Evolutionary conservation across 2,113 vertebrate genomes (phyloP), one percentile per base, ranked within the genome.

Genomic region (Pachycephala philippinensis): DNA sequence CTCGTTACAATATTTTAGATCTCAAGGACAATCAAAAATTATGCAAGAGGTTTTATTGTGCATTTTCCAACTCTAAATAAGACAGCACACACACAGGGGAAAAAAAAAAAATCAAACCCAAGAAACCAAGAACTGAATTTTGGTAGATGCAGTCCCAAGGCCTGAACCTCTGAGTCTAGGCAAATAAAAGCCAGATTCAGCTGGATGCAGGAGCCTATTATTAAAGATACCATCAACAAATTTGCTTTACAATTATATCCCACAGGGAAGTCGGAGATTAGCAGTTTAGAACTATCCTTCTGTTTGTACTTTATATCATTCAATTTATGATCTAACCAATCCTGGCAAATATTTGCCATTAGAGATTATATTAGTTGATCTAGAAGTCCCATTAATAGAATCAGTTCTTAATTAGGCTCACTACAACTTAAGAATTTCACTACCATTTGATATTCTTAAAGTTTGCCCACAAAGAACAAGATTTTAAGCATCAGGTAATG

Each of bases 11-110:
- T 8, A 9, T 39, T 68, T 54, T 17, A 39, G 35, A 71, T 54
- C 22, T 66, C 60, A 91, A 91, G 81, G 69, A 83, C 42, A 64
- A 59, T 15, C 1, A 1, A 89, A 75, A 75, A 2, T 78, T 52
- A 79, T 1, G 4, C 15, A 81, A 47, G 37, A 63, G 79, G 44
- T 22, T 69, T 78, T 49, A 63, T 2, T n/a, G 21, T 42, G 10
- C 24, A 10, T 89, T 93, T 89, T 54, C 42, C 39, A 89, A 39
- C 15, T 39, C 3, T 39, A 82, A 59, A 26, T 50, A 54, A 83
- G 31, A 45, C 13, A 53, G 18, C 3, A 45, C 2, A 28, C 10
- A 59, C 16, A 27, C 0, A 6, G 20, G 11, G 10, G 2, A 30
- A 5, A 31, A 44, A n/a, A 23, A 23, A 23, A 22, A 5, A 24